phyloP scores from a whole-genome alignment of 2,113 vertebrate species.

The Vulpes ferrilata region DNA sequence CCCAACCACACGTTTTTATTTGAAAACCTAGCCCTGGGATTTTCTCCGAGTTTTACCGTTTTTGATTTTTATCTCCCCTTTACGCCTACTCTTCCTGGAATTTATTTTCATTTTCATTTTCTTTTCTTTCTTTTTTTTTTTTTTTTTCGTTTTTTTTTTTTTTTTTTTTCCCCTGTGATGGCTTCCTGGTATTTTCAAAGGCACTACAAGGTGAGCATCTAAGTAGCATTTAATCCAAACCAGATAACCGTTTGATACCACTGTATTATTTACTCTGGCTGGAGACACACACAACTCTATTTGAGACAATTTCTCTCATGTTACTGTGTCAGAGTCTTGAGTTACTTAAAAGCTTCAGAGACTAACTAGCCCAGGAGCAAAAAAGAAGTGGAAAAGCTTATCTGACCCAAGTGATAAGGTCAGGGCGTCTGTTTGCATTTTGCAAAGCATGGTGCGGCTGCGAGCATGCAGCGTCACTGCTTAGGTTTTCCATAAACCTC shows the following conservation, averaged over 20 bases:
- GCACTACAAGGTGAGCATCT: too few relatives aligned
- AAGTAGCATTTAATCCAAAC: neutral
- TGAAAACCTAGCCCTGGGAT: neutral
- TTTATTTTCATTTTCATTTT: neutral
- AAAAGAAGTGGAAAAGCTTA: neutral
- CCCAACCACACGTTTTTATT: accelerated
- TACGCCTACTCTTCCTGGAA: neutral
- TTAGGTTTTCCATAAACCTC: neutral
- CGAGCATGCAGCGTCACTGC: neutral
- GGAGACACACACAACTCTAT: neutral
- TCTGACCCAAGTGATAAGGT: too few relatives aligned
- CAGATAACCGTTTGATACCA: too few relatives aligned
- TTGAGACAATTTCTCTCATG: neutral
- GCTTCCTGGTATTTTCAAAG: neutral
- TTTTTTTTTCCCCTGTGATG: too few relatives aligned
- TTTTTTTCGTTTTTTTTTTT: too few relatives aligned
- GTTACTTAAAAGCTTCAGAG: neutral
- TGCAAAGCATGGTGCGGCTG: neutral
- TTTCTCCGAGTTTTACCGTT: neutral
- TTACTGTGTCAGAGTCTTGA: too few relatives aligned
- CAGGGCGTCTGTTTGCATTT: neutral
- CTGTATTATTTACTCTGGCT: neutral
- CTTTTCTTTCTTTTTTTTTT: too few relatives aligned
- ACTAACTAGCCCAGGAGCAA: too few relatives aligned
- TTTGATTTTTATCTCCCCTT: neutral